Conservation (phyloP, 2,797 vertebrate species). For the Chaetodon trifasciatus region DNA sequence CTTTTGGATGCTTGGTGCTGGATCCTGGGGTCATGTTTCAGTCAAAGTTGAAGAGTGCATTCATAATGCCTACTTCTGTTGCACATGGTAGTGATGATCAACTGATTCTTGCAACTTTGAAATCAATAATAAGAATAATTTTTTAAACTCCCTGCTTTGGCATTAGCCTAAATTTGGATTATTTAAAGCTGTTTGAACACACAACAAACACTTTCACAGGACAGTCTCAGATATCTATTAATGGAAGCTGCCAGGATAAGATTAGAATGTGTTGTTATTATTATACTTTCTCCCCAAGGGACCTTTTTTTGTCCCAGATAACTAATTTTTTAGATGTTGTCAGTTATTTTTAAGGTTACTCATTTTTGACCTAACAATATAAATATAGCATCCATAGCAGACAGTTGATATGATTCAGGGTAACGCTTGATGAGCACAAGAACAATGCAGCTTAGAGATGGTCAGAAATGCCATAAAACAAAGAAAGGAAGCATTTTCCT, state of each 20-base stretch:
- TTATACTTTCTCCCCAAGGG: slow-evolving; percentile 19
- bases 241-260: slow-evolving; percentile 43
- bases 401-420: background rate
- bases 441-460: background rate
- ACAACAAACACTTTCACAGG: slow-evolving; percentile 27
- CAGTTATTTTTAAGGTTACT: slow-evolving; percentile 26
- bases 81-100: background rate
- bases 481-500: slow-evolving; percentile 16
- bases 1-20: background rate
- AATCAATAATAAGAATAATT: background rate
- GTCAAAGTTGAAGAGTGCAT: slow-evolving; percentile 5
- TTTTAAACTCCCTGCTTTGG: background rate
- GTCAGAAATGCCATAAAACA: background rate
- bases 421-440: slow-evolving; percentile 13
- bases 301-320: slow-evolving; percentile 34
- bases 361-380: background rate
- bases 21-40: background rate
- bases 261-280: slow-evolving; percentile 60
- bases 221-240: slow-evolving; percentile 41
- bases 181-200: slow-evolving; percentile 43
- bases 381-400: slow-evolving; percentile 23
- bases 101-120: slow-evolving; percentile 11
- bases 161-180: background rate
- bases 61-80: background rate
- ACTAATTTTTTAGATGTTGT: slow-evolving; percentile 40